phyloP scores from a whole-genome alignment of 2,113 vertebrate species.

The Brachypodius melanocephalos region DNA sequence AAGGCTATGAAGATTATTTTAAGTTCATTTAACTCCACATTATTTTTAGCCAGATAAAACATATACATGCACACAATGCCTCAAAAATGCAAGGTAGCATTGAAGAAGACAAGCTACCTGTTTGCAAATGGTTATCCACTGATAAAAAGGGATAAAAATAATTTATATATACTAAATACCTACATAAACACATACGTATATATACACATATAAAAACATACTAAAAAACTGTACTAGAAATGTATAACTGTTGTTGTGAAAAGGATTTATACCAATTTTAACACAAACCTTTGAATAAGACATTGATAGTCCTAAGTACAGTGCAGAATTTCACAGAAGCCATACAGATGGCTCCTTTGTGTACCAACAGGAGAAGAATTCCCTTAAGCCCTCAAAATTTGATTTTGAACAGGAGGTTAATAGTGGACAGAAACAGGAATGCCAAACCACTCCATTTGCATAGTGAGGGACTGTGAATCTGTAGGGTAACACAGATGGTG shows the following conservation, averaged over 20 bases:
- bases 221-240: background rate
- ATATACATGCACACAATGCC: background rate
- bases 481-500: constrained; percentile 67
- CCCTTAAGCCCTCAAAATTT: constrained; percentile 46
- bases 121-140: background rate
- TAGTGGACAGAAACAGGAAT: constrained; percentile 53
- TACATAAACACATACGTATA: background rate
- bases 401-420: constrained; percentile 62
- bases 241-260: background rate
- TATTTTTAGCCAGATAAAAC: background rate
- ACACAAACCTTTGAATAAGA: constrained; percentile 12
- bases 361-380: constrained; percentile 49
- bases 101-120: background rate
- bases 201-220: background rate
- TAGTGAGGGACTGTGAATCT: constrained; percentile 58
- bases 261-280: background rate
- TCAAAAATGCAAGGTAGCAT: background rate
- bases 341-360: constrained; percentile 63
- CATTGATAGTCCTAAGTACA: constrained; percentile 20
- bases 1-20: background rate
- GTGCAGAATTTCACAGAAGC: constrained; percentile 39
- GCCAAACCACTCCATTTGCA: constrained; percentile 63
- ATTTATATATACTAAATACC: background rate
- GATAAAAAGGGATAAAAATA: background rate
- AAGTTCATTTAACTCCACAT: background rate